phyloP scores from a whole-genome alignment of 2,888 invertebrate genomes.

The Orthosia incerta region DNA sequence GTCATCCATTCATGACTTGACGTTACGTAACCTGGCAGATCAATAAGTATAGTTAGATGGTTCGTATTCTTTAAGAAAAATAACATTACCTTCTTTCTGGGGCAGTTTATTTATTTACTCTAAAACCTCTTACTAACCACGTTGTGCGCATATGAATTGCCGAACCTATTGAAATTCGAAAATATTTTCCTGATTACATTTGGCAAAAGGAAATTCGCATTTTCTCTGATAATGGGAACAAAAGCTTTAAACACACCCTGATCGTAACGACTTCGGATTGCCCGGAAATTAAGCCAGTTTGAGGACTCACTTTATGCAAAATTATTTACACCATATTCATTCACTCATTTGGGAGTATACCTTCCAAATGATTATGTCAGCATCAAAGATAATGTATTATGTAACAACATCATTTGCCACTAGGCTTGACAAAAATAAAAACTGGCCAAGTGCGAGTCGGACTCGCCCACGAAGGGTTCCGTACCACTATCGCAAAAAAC shows the following conservation, averaged over 20 bases:
- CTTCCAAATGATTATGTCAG: neutral
- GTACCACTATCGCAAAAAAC: too few species aligned
- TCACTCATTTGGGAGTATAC: too few species aligned
- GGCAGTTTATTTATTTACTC: slow-evolving; percentile 2
- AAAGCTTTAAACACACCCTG: slow-evolving; percentile 26
- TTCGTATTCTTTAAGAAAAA: slow-evolving; percentile 1
- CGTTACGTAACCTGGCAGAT: slow-evolving; percentile 27
- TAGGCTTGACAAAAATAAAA: neutral
- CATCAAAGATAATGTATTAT: neutral
- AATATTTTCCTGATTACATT: slow-evolving; percentile 1
- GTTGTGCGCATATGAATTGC: neutral
- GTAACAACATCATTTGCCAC: neutral
- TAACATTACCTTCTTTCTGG: neutral
- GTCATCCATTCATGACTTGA: slow-evolving; percentile 38
- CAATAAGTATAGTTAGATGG: neutral
- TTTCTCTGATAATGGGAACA: slow-evolving; percentile 9
- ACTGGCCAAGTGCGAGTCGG: too few species aligned
- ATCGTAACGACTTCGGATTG: slow-evolving; percentile 9
- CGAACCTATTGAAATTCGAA: slow-evolving; percentile 3
- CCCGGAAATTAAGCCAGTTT: slow-evolving; percentile 40
- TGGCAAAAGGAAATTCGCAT: slow-evolving; percentile 19
- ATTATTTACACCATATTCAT: neutral
- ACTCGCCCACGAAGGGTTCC: too few species aligned
- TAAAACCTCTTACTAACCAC: neutral
- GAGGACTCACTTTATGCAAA: neutral